Conservation (phyloP, 2,113 vertebrate genomes). For the Boulengerochromis microlepis region DNA sequence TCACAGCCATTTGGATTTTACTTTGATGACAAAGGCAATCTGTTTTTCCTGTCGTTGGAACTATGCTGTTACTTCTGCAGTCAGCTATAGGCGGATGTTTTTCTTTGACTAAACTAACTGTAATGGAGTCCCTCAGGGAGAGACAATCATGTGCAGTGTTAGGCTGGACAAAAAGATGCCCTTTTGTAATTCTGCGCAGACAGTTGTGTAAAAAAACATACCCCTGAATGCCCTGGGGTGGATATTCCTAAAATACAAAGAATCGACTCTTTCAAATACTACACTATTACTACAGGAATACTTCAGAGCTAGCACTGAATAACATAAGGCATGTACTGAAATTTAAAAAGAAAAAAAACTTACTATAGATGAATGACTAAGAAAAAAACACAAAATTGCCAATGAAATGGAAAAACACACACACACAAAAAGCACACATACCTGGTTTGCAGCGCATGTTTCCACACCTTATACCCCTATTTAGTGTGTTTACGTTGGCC, state of each 20-base stretch:
- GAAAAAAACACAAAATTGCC: not conserved
- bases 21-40: constrained; percentile 15
- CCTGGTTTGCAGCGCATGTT: not conserved
- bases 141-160: constrained; percentile 5
- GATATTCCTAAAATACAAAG: not conserved
- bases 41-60: not conserved
- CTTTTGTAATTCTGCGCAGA: not conserved
- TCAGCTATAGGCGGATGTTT: not conserved
- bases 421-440: not conserved
- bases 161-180: constrained; percentile 13
- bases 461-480: not conserved
- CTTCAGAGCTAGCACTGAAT: not conserved
- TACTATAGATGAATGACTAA: not conserved
- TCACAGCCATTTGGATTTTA: constrained; percentile 28
- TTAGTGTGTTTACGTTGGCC: not conserved
- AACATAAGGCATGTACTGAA: not conserved
- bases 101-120: constrained; percentile 24
- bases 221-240: not conserved
- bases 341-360: not conserved
- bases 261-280: not conserved
- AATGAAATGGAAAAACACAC: not conserved
- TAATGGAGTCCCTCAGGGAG: constrained; percentile 13
- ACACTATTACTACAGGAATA: not conserved
- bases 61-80: not conserved
- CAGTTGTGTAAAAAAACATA: constrained; percentile 20